Base-by-base conservation (phyloP, 2,113 vertebrate genomes). In the Neotoma lepida region DNA sequence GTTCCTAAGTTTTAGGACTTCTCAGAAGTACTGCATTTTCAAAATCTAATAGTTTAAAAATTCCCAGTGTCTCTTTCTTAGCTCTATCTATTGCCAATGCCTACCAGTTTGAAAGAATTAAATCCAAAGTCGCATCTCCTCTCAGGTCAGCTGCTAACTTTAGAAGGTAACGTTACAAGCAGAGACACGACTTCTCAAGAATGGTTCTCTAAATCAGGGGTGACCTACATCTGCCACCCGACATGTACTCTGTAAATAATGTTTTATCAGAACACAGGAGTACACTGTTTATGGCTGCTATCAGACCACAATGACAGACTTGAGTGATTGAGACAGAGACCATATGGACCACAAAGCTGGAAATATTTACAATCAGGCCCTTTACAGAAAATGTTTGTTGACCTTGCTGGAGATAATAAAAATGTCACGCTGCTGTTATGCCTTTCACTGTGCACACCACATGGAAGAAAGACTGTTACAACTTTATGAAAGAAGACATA, bases 301-400 rank as follows among this genome's bases (percentile, higher is more conserved):
- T 85, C 68, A 87, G 44, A 26, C 8, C 35, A 71, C 44, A 70
- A 15, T 26, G 35, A 28, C 51, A 77, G 86, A 95, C n/a, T 54
- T 93, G 51, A 77, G 35, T 77, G 95, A 66, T 20, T 90, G 15
- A 71, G 66, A 73, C 15, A 74, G 30, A 89, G 33, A 89, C 54
- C 46, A 15, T 80, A 92, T 68, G 54, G 17, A 77, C 26, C 63
- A 92, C 71, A 84, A 94, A 94, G 28, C n/a, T 87, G 44, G n/a
- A 94, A 93, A 95, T 93, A 94, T 64, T 90, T 84, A 54, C 28
- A 84, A 80, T 89, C 56, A 86, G 10, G 6, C 2, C 17, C 13
- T 93, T 94, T 64, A 94, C 46, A 80, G 39, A 92, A 89, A 96
- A 93, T 49, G 13, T 51, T 41, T 94, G 13, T 66, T 73, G 66